Percentiles rank a stretch among this genome's conserved stretches.
Evolutionary conservation across 2,888 invertebrate species (phyloP).

Genomic region (Hyalella azteca): DNA sequence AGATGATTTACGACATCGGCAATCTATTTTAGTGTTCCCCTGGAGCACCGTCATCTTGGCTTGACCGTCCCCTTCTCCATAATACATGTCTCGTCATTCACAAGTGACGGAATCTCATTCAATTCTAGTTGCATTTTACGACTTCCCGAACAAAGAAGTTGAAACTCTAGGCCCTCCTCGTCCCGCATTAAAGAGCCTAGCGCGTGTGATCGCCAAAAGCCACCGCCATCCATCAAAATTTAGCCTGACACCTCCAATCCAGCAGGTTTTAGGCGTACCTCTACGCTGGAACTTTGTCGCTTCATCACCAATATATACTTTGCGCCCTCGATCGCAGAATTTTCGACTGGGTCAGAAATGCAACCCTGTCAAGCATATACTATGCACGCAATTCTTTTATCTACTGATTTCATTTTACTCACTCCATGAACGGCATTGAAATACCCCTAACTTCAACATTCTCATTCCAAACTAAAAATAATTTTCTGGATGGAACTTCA

Average conservation of each 20-base stretch:
- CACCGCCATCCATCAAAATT: constrained; percentile 37
- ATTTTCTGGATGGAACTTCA: no score
- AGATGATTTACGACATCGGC: not conserved
- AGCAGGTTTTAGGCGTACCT: constrained; percentile 16
- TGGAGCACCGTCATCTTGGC: constrained; percentile 15
- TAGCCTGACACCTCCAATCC: constrained; percentile 35
- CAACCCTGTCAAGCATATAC: no score
- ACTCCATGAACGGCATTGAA: no score
- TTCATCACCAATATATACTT: no score
- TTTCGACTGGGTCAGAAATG: no score
- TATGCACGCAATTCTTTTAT: no score
- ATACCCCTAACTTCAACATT: no score
- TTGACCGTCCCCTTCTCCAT: constrained; percentile 36
- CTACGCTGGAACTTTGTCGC: constrained; percentile 22
- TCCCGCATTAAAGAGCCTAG: constrained; percentile 28
- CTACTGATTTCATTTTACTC: no score
- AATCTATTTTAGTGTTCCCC: constrained; percentile 20
- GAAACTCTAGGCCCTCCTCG: constrained; percentile 19
- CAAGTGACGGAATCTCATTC: constrained; percentile 37
- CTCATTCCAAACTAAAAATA: no score
- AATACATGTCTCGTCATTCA: constrained; percentile 27
- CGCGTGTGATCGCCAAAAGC: constrained; percentile 37
- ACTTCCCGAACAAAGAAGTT: constrained; percentile 35
- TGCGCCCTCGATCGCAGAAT: no score
- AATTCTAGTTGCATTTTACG: constrained; percentile 34